phyloP scores from a whole-genome alignment of 2,113 vertebrate species.

The Hippopotamus amphibius region DNA sequence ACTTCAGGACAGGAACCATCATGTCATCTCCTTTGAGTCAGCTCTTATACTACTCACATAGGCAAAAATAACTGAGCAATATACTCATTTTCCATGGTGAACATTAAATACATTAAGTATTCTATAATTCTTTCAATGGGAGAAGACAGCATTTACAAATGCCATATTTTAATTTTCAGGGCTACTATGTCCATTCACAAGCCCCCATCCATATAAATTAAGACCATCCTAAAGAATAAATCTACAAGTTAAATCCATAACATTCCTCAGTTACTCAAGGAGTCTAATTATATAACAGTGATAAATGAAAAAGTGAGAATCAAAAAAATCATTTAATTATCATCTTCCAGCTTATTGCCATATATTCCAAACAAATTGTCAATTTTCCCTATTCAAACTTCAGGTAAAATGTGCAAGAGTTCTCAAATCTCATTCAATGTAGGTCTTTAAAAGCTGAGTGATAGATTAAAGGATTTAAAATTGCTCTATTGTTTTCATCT shows the following conservation, averaged over 20 bases:
- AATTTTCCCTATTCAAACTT: conserved; percentile 13
- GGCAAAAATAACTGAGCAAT: conserved; percentile 67
- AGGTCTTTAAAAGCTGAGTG: conserved; percentile 19
- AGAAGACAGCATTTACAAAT: conserved; percentile 33
- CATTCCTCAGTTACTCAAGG: background rate
- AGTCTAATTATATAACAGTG: background rate
- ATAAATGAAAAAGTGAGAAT: conserved; percentile 24
- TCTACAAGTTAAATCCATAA: background rate
- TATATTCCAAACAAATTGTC: conserved; percentile 5
- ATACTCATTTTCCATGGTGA: conserved; percentile 34
- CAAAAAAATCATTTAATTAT: conserved; percentile 30
- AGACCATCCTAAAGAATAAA: conserved; percentile 23
- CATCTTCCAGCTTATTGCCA: background rate
- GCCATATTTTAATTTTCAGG: conserved; percentile 1
- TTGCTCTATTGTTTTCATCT: background rate
- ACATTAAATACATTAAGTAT: conserved; percentile 7
- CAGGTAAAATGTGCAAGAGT: conserved; percentile 30
- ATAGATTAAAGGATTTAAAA: conserved; percentile 47
- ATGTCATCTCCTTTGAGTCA: conserved; percentile 82
- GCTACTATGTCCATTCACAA: background rate
- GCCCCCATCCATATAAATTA: background rate
- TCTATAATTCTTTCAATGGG: background rate
- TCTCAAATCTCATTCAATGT: background rate
- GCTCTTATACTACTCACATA: conserved; percentile 57
- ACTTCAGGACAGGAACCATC: conserved; percentile 77